Percentiles rank a stretch among this genome's conserved stretches.
Evolutionary conservation across 2,113 vertebrate species (phyloP).

Genomic region (Poeciliopsis occidentalis): DNA sequence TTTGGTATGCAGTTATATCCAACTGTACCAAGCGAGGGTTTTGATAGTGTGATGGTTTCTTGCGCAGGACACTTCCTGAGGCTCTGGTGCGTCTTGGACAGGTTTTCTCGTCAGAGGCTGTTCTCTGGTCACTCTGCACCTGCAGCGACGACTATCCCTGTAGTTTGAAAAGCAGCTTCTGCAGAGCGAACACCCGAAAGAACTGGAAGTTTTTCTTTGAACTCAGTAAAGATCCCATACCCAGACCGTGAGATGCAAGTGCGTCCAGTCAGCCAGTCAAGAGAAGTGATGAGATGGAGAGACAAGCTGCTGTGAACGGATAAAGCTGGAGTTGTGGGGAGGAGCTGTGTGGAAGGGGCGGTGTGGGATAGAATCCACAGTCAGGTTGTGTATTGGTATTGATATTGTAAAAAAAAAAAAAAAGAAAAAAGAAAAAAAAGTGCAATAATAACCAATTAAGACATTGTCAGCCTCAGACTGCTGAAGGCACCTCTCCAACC

Average conservation of each 20-base stretch:
- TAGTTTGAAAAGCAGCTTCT: slow-evolving; percentile 81
- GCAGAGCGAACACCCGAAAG: slow-evolving; percentile 80
- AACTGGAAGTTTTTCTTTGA: slow-evolving; percentile 82
- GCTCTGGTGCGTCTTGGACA: slow-evolving; percentile 45
- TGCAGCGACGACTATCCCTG: slow-evolving; percentile 77
- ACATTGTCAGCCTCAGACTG: too few species aligned
- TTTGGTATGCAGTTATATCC: background rate
- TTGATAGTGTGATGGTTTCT: slow-evolving; percentile 5
- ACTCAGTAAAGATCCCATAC: slow-evolving; percentile 82
- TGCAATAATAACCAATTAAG: too few species aligned
- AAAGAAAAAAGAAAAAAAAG: too few species aligned
- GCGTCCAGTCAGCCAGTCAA: slow-evolving; percentile 55
- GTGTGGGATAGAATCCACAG: slow-evolving; percentile 2
- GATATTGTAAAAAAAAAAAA: too few species aligned
- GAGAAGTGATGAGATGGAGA: slow-evolving; percentile 42
- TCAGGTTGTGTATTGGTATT: background rate
- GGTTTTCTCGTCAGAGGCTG: slow-evolving; percentile 32
- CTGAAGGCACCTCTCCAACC: too few species aligned
- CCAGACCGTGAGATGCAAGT: slow-evolving; percentile 72
- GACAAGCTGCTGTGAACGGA: slow-evolving; percentile 44
- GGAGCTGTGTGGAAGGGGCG: slow-evolving; percentile 41
- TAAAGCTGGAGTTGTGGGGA: slow-evolving; percentile 48
- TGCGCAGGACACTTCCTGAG: slow-evolving; percentile 8
- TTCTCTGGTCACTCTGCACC: slow-evolving; percentile 33
- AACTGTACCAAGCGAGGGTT: background rate